Evolutionary conservation across 1,140 invertebrate genomes (phyloP).

Genomic region (Ceratitis capitata): DNA sequence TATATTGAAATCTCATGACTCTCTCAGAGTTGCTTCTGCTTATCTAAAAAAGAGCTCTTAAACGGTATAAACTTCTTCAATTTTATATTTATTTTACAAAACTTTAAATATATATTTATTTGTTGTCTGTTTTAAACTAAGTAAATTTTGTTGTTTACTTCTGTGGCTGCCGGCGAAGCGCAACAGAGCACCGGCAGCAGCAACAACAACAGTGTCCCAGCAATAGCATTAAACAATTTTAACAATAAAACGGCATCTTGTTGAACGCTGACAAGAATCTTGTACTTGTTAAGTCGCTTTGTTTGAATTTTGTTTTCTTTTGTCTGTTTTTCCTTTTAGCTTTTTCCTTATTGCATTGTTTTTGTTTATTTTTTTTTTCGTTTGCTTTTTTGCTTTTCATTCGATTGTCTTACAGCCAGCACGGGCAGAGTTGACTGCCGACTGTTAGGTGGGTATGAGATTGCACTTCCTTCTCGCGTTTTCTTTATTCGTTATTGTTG

Average conservation of each 20-base stretch:
- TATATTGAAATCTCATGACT: too few species aligned
- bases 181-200: neutral
- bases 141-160: neutral
- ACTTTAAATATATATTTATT: too few species aligned
- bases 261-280: neutral
- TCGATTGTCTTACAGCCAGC: neutral
- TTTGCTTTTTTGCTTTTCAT: neutral
- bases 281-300: constrained; percentile 11
- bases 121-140: neutral
- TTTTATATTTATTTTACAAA: too few species aligned
- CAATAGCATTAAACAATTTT: constrained; percentile 17
- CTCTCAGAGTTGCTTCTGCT: too few species aligned
- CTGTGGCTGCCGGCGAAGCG: neutral
- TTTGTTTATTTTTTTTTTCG: neutral
- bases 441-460: neutral
- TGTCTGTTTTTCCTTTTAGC: neutral
- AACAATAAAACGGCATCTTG: constrained; percentile 27
- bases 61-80: neutral
- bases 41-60: neutral
- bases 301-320: neutral
- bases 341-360: too few species aligned
- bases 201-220: neutral
- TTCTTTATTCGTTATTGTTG: too few species aligned
- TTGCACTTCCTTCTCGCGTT: neutral
- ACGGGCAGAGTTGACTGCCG: neutral